Base-by-base conservation (phyloP, 92 coral and sea anemone genomes). In the Porites cylindrica region DNA sequence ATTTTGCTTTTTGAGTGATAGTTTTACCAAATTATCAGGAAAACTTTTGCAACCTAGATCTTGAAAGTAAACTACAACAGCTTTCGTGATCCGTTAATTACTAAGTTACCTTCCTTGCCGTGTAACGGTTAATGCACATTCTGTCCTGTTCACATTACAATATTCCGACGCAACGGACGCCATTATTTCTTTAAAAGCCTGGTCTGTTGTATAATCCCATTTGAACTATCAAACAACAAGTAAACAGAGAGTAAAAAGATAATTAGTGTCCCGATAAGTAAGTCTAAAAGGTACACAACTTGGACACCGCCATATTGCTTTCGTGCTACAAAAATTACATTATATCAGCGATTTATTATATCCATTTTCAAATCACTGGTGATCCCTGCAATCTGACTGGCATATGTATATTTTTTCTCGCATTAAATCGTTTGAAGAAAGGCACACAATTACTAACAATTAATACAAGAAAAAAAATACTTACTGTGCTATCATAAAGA, bases 191-290 rank as follows among this genome's bases (percentile, higher is more conserved):
- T 83, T 83, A 62, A 83, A 83, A 50, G 59, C 47, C 52, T 20
- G 62, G 65, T 83, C 88, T 1, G 29, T 73, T 18, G 62, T 4
- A 19, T 61, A 83, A 75, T 83, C 81, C 88, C 88, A 83, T 38
- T 69, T n/a, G 53, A 80, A 67, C 85, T 80, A 50, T 16, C 54
- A 80, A 51, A 51, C 1, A 18, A 13, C 66, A 21, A 19, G 62
- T 4, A 14, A 65, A 10, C 61, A 50, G 58, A 11, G 10, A 51
- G n/a, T 10, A 56, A 2, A 10, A 10, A 14, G 8, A 14, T 2
- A 56, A 10, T 56, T 8, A 56, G 11, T 14, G 4, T 10, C 13
- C 11, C 13, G 11, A 56, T 56, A 10, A 10, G 61, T 56, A 10
- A 1, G 17, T 56, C 16, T 56, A 2, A 8, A 4, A 10, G 61